Percentiles rank a stretch among this genome's conserved stretches.
These are phyloP conservation scores for Lophochroa leadbeateri DNA, from an alignment of 2,113 vertebrate species.

Conservation along the genomic window DNA sequence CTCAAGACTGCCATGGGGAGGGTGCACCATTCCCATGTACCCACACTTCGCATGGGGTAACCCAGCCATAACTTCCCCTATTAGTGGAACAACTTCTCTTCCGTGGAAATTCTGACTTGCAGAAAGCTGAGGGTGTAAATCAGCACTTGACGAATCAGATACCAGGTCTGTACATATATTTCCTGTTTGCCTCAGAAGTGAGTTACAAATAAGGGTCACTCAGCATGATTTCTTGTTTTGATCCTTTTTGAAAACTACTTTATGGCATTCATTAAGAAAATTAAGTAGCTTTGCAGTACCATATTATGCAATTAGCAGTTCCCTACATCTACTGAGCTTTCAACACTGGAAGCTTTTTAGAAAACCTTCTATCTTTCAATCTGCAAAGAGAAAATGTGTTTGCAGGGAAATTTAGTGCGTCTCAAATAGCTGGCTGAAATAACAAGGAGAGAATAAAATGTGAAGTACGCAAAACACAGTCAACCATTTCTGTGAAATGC, in stretches of 20 bases:
- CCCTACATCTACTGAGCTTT: not conserved
- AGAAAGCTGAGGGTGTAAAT: not conserved
- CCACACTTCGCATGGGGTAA: not conserved
- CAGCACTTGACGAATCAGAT: not conserved
- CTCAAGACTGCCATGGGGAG: not conserved
- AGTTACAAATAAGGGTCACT: not conserved
- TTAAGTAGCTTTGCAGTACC: not conserved
- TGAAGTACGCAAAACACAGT: not conserved
- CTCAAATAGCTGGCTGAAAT: not conserved
- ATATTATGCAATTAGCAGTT: constrained; percentile 16
- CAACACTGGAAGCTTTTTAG: not conserved
- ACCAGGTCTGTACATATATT: not conserved
- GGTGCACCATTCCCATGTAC: not conserved
- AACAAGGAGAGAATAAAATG: not conserved
- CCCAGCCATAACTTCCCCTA: not conserved
- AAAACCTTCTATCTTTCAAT: not conserved
- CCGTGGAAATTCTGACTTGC: not conserved
- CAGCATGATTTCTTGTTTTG: not conserved
- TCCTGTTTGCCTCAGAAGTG: not conserved
- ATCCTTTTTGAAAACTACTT: not conserved
- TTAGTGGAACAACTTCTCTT: not conserved
- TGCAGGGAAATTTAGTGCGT: not conserved
- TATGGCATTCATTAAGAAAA: constrained; percentile 13
- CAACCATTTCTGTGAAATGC: not conserved
- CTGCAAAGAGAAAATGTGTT: not conserved